phyloP scores from a whole-genome alignment of 2,888 invertebrate species.

The Callinectes sapidus region DNA sequence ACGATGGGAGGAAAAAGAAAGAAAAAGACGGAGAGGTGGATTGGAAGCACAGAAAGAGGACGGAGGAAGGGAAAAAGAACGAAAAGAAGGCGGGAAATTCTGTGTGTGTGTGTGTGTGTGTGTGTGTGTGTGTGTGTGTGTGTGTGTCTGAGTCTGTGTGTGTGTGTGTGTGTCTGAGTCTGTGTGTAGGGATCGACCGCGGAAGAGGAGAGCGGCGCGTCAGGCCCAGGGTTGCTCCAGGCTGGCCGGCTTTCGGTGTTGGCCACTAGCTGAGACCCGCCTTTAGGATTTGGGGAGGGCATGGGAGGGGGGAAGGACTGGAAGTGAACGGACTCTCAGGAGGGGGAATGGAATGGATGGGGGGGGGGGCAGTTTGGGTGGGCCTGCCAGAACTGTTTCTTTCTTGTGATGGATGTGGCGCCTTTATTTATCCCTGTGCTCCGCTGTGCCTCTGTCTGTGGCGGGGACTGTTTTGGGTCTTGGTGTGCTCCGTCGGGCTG shows the following conservation, averaged over 20 bases:
- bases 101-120: slow-evolving; percentile 23
- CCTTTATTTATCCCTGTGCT: background rate
- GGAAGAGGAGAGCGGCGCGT: background rate
- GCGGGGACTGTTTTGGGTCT: background rate
- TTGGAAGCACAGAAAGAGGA: background rate
- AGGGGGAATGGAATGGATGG: background rate
- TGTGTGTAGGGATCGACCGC: slow-evolving; percentile 10
- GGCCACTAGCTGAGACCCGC: background rate
- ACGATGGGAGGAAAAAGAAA: background rate
- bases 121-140: slow-evolving; percentile 37
- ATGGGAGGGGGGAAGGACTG: background rate
- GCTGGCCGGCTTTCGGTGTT: slow-evolving; percentile 6
- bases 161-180: slow-evolving; percentile 28
- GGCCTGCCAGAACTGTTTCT: slow-evolving; percentile 21
- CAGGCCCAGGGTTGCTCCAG: slow-evolving; percentile 12
- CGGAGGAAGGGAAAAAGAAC: background rate
- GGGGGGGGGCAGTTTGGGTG: background rate
- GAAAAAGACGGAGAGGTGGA: background rate
- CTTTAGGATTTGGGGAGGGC: background rate
- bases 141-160: slow-evolving; percentile 24
- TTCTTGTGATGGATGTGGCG: background rate
- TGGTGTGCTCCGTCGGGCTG: background rate
- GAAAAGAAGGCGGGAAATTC: background rate
- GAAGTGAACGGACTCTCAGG: background rate
- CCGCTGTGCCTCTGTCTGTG: background rate